Evolutionary conservation across 2,888 invertebrate genomes (phyloP).

Genomic region (Drosophila merina): DNA sequence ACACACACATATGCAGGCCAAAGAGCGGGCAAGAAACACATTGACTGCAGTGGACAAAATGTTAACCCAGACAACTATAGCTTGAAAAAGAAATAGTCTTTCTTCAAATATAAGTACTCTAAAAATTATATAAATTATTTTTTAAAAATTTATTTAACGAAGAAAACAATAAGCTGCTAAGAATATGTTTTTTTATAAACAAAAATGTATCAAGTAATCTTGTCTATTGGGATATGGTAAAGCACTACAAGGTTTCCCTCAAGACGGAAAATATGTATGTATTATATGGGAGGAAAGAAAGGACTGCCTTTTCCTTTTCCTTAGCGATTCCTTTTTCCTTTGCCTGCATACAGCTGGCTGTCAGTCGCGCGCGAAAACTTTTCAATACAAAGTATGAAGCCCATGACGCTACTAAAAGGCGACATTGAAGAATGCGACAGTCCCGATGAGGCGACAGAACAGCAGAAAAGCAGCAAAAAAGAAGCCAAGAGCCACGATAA

Average conservation of each 20-base stretch:
- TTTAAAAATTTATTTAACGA: too few species aligned
- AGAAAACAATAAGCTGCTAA: too few species aligned
- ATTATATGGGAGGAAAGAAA: constrained; percentile 26
- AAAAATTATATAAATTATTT: too few species aligned
- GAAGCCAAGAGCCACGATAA: constrained; percentile 23
- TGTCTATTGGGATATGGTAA: constrained; percentile 25
- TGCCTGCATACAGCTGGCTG: constrained; percentile 38
- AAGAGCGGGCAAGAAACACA: constrained; percentile 13
- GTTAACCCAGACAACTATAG: constrained; percentile 44
- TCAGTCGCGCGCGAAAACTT: constrained; percentile 57
- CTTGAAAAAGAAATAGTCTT: too few species aligned
- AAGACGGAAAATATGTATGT: constrained; percentile 3
- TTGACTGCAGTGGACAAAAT: constrained; percentile 39
- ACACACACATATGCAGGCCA: constrained; percentile 17
- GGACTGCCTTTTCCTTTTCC: constrained; percentile 20
- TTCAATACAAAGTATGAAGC: constrained; percentile 73
- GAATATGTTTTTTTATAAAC: too few species aligned
- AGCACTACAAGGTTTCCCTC: constrained; percentile 16
- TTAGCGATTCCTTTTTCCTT: neutral
- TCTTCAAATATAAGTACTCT: too few species aligned
- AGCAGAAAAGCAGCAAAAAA: constrained; percentile 20
- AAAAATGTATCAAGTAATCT: neutral
- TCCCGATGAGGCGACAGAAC: constrained; percentile 34
- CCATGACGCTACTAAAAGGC: constrained; percentile 58
- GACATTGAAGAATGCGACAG: constrained; percentile 64